These are phyloP conservation scores for Delichon dasypus DNA, from an alignment of 2,797 vertebrate species.

Conservation along the genomic window DNA sequence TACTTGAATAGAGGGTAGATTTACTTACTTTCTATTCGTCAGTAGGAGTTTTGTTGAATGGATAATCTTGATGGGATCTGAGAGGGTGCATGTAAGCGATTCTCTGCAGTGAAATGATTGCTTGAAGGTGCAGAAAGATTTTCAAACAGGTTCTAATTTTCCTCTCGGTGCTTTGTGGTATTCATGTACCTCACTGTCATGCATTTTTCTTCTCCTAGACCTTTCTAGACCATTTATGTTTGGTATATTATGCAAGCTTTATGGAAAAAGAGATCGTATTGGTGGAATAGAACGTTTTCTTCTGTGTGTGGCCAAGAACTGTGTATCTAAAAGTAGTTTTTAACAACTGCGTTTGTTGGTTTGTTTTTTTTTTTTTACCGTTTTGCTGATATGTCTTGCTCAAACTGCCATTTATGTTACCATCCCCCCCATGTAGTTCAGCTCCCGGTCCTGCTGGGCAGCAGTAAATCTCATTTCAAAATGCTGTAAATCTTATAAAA, in stretches of 20 bases:
- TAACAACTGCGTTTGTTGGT: not conserved
- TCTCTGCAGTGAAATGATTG: constrained; percentile 17
- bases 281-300: not conserved
- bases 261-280: accelerated
- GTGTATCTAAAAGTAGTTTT: not conserved
- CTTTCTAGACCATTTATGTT: not conserved
- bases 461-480: constrained; percentile 12
- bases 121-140: constrained; percentile 34
- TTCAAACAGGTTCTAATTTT: constrained; percentile 12
- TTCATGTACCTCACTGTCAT: not conserved
- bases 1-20: not conserved
- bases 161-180: not conserved
- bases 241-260: not conserved
- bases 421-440: not conserved
- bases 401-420: not conserved
- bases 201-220: not conserved
- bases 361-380: not conserved
- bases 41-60: not conserved
- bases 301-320: not conserved
- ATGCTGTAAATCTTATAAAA: not conserved
- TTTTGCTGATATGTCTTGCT: not conserved
- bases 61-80: not conserved
- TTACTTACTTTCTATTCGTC: constrained; percentile 7
- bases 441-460: not conserved
- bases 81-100: not conserved